phyloP scores from a whole-genome alignment of 1,140 invertebrate species.

The Carposina sasakii region DNA sequence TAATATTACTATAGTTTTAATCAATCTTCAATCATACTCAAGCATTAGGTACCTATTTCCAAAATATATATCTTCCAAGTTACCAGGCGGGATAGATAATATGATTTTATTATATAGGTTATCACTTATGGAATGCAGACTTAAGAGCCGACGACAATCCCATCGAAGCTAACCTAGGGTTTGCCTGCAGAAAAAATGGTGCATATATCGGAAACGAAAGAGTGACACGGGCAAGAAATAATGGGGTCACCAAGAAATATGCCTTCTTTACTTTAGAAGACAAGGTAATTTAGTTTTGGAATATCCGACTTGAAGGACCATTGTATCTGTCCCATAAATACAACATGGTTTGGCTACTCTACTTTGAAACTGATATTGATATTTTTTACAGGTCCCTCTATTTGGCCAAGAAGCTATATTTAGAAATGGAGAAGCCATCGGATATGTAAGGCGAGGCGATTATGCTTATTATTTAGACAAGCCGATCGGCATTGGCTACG shows the following conservation, averaged over 20 bases:
- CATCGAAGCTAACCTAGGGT: constrained; percentile 85
- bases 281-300: constrained; percentile 59
- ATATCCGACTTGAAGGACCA: background rate
- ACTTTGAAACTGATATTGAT: constrained; percentile 1
- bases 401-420: constrained; percentile 90
- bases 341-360: too few relatives aligned
- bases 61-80: too few relatives aligned
- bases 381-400: constrained; percentile 75
- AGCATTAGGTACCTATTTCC: too few relatives aligned
- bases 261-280: constrained; percentile 83
- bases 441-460: constrained; percentile 86
- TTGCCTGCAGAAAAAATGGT: constrained; percentile 82
- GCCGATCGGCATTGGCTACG: constrained; percentile 76
- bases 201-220: constrained; percentile 84
- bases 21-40: constrained; percentile 4
- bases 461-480: constrained; percentile 83
- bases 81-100: too few relatives aligned
- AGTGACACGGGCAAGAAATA: constrained; percentile 76
- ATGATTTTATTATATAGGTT: too few relatives aligned
- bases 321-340: too few relatives aligned
- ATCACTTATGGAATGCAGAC: constrained; percentile 89
- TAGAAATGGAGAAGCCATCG: constrained; percentile 83
- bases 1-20: background rate
- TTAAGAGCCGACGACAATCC: constrained; percentile 88
- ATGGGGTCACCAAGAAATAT: constrained; percentile 82